Percentiles rank a stretch among this genome's conserved stretches.
Conservation (phyloP, 30 jellyfish, hydroid and myxozoan species). For the Aurelia aurita complex sp. Pacific region DNA sequence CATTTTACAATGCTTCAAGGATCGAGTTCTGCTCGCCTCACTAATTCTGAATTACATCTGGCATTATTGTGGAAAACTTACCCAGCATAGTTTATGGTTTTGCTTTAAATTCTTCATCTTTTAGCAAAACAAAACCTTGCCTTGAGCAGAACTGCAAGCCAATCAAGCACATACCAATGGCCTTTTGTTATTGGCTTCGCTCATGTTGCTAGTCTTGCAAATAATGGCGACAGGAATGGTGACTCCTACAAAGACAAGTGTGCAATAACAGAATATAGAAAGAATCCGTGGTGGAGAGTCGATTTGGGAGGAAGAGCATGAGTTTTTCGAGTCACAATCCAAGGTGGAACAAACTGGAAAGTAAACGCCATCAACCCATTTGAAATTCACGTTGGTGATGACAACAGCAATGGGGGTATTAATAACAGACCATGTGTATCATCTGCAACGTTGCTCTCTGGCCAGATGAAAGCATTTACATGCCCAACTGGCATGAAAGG, state of each 20-base stretch:
- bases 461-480: neutral
- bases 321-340: neutral
- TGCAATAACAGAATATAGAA: neutral
- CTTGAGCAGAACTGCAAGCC: neutral
- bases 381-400: neutral
- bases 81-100: too few species aligned
- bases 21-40: too few species aligned
- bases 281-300: slow-evolving; percentile 3
- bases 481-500: neutral
- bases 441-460: neutral
- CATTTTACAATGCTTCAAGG: too few species aligned
- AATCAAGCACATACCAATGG: neutral
- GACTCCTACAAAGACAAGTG: neutral
- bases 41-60: too few species aligned
- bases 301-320: neutral
- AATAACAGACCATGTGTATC: neutral
- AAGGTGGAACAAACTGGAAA: neutral
- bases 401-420: neutral
- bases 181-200: neutral
- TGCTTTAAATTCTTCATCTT: too few species aligned
- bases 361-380: neutral
- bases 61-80: too few species aligned
- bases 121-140: neutral
- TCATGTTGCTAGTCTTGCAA: neutral
- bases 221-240: neutral